Evolutionary conservation across 2,888 invertebrate species (phyloP), one percentile per base, ranked within the genome.

Genomic region (Ernsta delagoae): DNA sequence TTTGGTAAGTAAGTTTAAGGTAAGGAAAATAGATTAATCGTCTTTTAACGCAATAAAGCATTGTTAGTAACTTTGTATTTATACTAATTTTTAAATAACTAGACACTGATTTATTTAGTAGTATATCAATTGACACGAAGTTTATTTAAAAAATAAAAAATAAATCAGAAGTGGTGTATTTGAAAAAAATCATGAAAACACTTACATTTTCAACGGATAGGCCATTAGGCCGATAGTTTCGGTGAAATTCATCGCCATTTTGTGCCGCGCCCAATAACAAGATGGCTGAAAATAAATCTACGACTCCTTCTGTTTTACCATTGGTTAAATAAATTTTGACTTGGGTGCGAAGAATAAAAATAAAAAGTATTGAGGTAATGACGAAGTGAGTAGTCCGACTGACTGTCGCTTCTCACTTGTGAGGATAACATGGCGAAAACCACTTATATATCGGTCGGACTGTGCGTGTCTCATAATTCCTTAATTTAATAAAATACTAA

Each of bases 381-480:
- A 91, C 92, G 88, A 93, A 94, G 94, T 93, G 94, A 93, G 94
- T 89, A 94, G 93, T 92, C 87, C 93, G 93, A 93, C 93, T 72
- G 70, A 73, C 73, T 81, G 92, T 90, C 93, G 93, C 93, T 94
- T 93, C 93, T 93, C 94, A 94, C 94, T 87, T 93, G 91, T 89
- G 86, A 68, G 75, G 60, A 66, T 50, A 69, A 59, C 48, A 31
- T 70, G 70, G 71, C 41, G 71, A 12, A 70, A 73, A 75, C 74
- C 78, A 78, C 82, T 89, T 92, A 89, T 93, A 92, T 93, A 92
- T 87, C 78, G 83, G 75, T 82, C 78, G 78, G 83, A 86, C 82
- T 78, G 87, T 90, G 41, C 41, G 41, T 94, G 93, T 72, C 84
- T 67, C 84, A 84, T 94, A 94, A 94, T 92, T 89, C 87, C 87